Conservation (phyloP, 2,888 invertebrate species). For the Parnassius smintheus region DNA sequence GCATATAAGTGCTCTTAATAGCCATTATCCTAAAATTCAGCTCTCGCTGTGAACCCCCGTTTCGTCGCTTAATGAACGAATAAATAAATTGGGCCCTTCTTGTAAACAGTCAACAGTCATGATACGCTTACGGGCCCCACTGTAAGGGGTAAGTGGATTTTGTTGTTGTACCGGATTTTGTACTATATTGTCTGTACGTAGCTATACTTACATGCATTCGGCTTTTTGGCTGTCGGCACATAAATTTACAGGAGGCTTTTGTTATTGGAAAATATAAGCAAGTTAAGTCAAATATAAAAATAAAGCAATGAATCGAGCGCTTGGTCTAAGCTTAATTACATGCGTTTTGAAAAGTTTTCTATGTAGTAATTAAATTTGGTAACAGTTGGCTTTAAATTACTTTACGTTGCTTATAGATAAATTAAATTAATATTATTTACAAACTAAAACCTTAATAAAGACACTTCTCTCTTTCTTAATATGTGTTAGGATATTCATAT, state of each 20-base stretch:
- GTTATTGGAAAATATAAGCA: neutral
- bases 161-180: constrained; percentile 70
- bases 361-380: too few relatives aligned
- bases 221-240: constrained; percentile 8
- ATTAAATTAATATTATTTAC: too few relatives aligned
- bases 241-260: neutral
- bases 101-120: constrained; percentile 72
- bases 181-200: constrained; percentile 55
- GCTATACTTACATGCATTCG: constrained; percentile 28
- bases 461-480: too few relatives aligned
- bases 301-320: too few relatives aligned
- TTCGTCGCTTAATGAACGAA: constrained; percentile 73
- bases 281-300: too few relatives aligned
- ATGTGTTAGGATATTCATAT: too few relatives aligned
- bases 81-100: constrained; percentile 78
- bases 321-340: too few relatives aligned
- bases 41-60: constrained; percentile 69
- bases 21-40: constrained; percentile 77
- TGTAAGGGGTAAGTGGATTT: constrained; percentile 80
- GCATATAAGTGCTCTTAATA: constrained; percentile 42
- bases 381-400: too few relatives aligned
- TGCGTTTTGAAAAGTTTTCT: too few relatives aligned
- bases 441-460: too few relatives aligned
- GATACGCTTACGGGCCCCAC: constrained; percentile 65
- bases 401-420: too few relatives aligned